A percentile compares a stretch with the other conserved stretches of the same genome.
These are phyloP conservation scores for Peromyscus aztecus DNA, from an alignment of 2,797 vertebrate genomes.

Conservation along the genomic window DNA sequence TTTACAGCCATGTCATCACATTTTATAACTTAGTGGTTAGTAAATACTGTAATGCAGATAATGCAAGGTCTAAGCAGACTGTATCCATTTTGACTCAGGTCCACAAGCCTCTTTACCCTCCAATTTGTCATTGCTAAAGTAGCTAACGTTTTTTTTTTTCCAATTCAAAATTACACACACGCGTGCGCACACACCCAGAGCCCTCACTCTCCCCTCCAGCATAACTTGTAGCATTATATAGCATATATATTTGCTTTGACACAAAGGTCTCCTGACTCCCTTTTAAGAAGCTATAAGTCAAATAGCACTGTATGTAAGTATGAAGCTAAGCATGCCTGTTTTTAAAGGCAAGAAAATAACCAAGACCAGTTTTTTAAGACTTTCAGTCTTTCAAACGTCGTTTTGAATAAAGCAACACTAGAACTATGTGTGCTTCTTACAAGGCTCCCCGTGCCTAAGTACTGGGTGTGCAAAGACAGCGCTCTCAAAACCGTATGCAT, in stretches of 20 bases:
- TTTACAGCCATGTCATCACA: slow-evolving; percentile 78
- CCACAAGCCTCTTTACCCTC: slow-evolving; percentile 73
- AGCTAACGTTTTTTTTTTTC: slow-evolving; percentile 25
- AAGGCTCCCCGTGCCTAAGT: slow-evolving; percentile 1
- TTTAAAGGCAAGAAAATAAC: slow-evolving; percentile 75
- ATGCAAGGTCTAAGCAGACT: slow-evolving; percentile 42
- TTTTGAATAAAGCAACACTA: slow-evolving; percentile 62
- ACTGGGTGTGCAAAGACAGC: slow-evolving; percentile 48
- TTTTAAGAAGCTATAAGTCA: slow-evolving; percentile 32
- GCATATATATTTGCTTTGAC: slow-evolving; percentile 51
- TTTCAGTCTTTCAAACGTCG: neutral
- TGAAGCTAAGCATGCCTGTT: neutral
- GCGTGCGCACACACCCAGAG: slow-evolving; percentile 38
- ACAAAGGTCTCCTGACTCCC: slow-evolving; percentile 59
- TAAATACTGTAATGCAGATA: slow-evolving; percentile 70
- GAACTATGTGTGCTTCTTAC: slow-evolving; percentile 66
- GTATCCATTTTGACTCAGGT: slow-evolving; percentile 75
- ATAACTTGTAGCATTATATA: slow-evolving; percentile 64
- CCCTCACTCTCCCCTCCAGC: slow-evolving; percentile 59
- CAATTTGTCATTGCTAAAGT: slow-evolving; percentile 72
- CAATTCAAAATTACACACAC: slow-evolving; percentile 46
- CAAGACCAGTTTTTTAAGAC: slow-evolving; percentile 42
- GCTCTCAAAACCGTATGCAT: slow-evolving; percentile 21
- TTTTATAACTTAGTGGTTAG: slow-evolving; percentile 81
- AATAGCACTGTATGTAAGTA: slow-evolving; percentile 12